Base-by-base conservation (phyloP, 2,797 vertebrate species). In the Microctenopoma stevenorrisi region DNA sequence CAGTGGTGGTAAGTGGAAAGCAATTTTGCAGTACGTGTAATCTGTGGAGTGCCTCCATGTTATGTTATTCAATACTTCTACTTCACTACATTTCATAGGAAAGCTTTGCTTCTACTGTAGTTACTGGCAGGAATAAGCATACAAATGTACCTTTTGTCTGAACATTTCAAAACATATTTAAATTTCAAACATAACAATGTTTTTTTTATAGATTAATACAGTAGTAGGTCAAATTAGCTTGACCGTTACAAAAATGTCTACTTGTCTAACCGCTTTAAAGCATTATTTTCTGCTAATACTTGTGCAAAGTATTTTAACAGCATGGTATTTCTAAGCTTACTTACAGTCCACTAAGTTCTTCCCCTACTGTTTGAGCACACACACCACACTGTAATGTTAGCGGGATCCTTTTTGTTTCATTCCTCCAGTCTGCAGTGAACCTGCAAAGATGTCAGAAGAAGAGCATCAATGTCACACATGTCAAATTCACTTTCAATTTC, bases 401-500 rank as follows among this genome's bases (percentile, higher is more conserved):
- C 18, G 7, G 14, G 5, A 53, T 56, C 30, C 7, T 49, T 74
- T 7, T 7, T 48, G n/a, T 74, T 72, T 75, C 0, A 38, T 59
- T 62, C 5, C 15, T 62, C 42, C 38, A 13, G 12, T 69, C 35
- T 63, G 52, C 52, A 60, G 42, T 40, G 16, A 72, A 25, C 30
- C 1, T 30, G 38, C 28, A 2, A 15, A 59, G 40, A 64, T 74
- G 28, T 68, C 46, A 69, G 48, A 65, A 5, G 13, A 63, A 30
- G 18, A 64, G n/a, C 38, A 44, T 66, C 47, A 47, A n/a, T 35
- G 25, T 70, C 48, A 60, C 74, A 64, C 48, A 59, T 18, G 15
- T 82, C 74, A 79, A 53, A 58, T 51, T 60, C 42, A 22, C 40
- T 69, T 49, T 40, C 47, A 54, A 69, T 74, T 63, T 76, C 50